phyloP scores from a whole-genome alignment of 2,113 vertebrate species.

The Smithornis capensis region DNA sequence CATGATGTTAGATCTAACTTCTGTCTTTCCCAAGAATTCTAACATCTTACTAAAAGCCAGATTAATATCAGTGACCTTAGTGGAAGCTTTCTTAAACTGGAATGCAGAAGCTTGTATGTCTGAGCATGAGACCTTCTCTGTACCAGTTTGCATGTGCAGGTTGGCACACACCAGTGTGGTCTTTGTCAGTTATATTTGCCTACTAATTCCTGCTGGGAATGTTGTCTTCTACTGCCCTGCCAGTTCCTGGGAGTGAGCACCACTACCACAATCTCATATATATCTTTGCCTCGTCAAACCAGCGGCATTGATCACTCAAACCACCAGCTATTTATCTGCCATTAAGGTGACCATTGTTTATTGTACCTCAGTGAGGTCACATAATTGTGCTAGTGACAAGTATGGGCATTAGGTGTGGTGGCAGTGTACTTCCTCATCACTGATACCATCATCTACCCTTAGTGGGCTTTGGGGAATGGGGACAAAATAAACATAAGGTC shows the following conservation, averaged over 20 bases:
- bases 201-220: neutral
- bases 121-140: rapidly evolving
- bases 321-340: neutral
- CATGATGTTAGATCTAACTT: neutral
- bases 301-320: neutral
- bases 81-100: neutral
- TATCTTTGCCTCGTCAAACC: neutral
- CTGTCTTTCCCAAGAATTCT: neutral
- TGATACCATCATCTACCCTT: neutral
- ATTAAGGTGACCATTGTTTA: neutral
- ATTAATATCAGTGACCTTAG: neutral
- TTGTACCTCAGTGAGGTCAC: neutral
- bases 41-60: neutral
- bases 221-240: neutral
- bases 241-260: neutral
- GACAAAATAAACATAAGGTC: neutral
- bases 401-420: neutral
- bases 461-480: neutral
- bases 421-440: neutral
- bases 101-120: rapidly evolving
- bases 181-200: neutral
- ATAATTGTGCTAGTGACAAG: neutral
- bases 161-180: rapidly evolving
- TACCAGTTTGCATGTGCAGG: rapidly evolving
- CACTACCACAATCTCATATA: neutral